phyloP scores from a whole-genome alignment of 2,888 invertebrate genomes.

The Glaucopsyche alexis region DNA sequence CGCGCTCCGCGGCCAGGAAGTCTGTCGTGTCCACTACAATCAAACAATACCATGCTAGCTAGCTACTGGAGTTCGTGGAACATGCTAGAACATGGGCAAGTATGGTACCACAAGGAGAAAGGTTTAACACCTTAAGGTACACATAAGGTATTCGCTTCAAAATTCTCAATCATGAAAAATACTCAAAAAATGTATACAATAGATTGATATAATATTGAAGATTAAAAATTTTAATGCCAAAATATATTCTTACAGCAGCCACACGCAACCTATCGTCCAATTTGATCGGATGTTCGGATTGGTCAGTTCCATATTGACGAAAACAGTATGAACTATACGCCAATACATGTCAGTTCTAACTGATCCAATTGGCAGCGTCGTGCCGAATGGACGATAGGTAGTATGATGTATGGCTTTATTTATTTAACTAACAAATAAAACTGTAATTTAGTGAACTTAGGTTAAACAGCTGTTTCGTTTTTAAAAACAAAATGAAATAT shows the following conservation, averaged over 20 bases:
- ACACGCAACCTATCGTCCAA: no score
- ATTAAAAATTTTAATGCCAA: not conserved
- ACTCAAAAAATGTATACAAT: not conserved
- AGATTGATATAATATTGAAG: not conserved
- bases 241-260: not conserved
- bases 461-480: not conserved
- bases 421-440: not conserved
- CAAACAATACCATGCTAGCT: slow-evolving; percentile 36
- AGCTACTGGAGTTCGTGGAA: not conserved
- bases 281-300: no score
- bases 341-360: no score
- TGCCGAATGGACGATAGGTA: no score
- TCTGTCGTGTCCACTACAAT: slow-evolving; percentile 64
- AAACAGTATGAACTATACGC: no score
- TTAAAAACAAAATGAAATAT: not conserved
- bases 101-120: not conserved
- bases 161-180: not conserved
- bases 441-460: not conserved
- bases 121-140: not conserved
- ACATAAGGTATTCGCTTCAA: not conserved
- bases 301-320: no score
- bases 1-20: slow-evolving; percentile 70
- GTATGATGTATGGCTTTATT: no score
- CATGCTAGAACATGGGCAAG: not conserved
- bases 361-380: no score